Conservation (phyloP, 2,797 vertebrate species). For the Syngnathus rostellatus region DNA sequence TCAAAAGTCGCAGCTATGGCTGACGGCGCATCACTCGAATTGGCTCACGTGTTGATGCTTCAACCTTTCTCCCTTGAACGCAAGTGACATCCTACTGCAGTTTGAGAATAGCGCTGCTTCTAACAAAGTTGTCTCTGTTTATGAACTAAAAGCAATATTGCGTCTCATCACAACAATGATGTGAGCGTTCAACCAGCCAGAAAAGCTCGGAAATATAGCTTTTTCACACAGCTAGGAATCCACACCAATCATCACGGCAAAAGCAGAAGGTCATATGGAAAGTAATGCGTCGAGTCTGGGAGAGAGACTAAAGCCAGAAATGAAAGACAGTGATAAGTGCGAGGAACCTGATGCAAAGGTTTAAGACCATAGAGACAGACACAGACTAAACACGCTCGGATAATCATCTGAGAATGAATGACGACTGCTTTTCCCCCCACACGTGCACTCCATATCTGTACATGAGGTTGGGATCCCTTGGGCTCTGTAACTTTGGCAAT, state of each 20-base stretch:
- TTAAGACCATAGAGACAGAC: constrained; percentile 40
- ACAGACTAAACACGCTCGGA: constrained; percentile 62
- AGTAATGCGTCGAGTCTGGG: constrained; percentile 18
- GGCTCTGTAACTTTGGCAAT: constrained; percentile 1
- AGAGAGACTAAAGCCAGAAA: constrained; percentile 27
- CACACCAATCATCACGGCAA: constrained; percentile 24
- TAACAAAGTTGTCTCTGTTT: constrained; percentile 1
- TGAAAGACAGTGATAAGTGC: constrained; percentile 25
- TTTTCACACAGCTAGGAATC: constrained; percentile 17
- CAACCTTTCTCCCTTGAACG: background rate
- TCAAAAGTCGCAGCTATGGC: background rate
- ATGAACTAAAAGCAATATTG: background rate
- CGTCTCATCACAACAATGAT: background rate
- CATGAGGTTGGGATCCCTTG: constrained; percentile 14
- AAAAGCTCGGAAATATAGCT: background rate
- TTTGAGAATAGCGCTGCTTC: background rate
- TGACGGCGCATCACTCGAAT: background rate
- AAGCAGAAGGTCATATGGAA: constrained; percentile 17
- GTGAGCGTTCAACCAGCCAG: constrained; percentile 7
- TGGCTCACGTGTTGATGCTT: background rate
- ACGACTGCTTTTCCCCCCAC: constrained; percentile 20
- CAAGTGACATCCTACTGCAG: background rate
- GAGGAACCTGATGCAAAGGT: constrained; percentile 17
- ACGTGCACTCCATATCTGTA: constrained; percentile 24
- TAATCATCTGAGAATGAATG: constrained; percentile 38